phyloP scores from a whole-genome alignment of 2,113 vertebrate genomes.

The Gopherus evgoodei region DNA sequence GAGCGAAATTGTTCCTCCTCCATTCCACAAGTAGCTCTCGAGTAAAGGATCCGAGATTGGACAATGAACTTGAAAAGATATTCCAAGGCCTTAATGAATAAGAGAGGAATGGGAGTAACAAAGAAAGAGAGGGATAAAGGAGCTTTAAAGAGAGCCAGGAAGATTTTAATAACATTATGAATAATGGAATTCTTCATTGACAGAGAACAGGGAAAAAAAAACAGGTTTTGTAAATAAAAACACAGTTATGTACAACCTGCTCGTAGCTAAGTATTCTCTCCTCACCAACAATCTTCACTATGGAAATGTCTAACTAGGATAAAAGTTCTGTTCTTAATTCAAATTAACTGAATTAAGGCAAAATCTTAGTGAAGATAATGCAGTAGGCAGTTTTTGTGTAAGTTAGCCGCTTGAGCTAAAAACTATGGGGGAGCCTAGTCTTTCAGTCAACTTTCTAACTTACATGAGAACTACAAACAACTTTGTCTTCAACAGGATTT shows the following conservation, averaged over 20 bases:
- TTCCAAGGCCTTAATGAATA: slow-evolving; percentile 90
- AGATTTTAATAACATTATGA: slow-evolving; percentile 32
- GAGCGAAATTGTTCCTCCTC: slow-evolving; percentile 95
- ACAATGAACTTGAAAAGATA: slow-evolving; percentile 99
- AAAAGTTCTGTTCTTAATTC: background rate
- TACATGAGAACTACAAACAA: background rate
- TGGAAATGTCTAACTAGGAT: background rate
- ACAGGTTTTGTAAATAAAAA: slow-evolving; percentile 27
- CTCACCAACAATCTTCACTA: background rate
- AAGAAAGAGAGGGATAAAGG: slow-evolving; percentile 64
- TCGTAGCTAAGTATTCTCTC: background rate
- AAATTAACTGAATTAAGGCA: background rate
- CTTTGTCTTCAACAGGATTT: background rate
- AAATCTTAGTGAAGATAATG: background rate
- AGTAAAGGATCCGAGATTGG: slow-evolving; percentile 96
- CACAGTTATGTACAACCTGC: background rate
- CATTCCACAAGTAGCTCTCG: slow-evolving; percentile 95
- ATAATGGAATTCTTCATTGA: slow-evolving; percentile 22
- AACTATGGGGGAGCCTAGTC: background rate
- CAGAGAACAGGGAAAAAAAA: slow-evolving; percentile 42
- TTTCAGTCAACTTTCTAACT: background rate
- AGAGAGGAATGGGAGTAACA: slow-evolving; percentile 49
- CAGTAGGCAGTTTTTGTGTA: background rate
- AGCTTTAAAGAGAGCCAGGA: slow-evolving; percentile 53
- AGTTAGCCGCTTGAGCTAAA: background rate